These are phyloP conservation scores for Catharus ustulatus DNA, from an alignment of 2,797 vertebrate genomes.

Conservation along the genomic window DNA sequence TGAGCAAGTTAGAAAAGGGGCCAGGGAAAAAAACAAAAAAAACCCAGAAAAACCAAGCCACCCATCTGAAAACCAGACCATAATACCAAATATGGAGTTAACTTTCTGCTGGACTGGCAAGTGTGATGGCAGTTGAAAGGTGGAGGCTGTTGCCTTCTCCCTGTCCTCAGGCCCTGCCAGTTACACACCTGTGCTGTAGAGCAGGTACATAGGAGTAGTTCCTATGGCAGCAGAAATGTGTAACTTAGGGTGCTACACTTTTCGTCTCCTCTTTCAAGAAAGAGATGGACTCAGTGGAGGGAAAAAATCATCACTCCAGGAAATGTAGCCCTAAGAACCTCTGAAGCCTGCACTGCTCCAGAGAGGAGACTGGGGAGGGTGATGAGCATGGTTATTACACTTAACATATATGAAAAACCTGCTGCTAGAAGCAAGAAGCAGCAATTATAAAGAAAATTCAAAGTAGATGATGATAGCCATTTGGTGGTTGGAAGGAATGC, in stretches of 20 bases:
- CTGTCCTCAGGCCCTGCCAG: neutral
- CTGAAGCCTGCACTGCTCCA: neutral
- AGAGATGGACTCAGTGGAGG: neutral
- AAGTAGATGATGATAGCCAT: neutral
- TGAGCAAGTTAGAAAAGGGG: neutral
- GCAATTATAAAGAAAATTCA: neutral
- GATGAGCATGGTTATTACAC: neutral
- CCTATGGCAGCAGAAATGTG: fast-evolving
- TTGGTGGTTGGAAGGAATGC: neutral
- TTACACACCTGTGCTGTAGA: neutral
- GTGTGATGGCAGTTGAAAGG: neutral
- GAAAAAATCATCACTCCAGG: too few relatives aligned
- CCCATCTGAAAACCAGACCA: fast-evolving
- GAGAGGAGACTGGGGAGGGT: neutral
- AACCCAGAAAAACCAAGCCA: too few relatives aligned
- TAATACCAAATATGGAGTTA: fast-evolving
- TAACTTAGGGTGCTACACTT: neutral
- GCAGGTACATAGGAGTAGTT: neutral
- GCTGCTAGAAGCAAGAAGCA: neutral
- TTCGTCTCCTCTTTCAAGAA: neutral
- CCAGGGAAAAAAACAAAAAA: fast-evolving
- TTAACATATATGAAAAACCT: neutral
- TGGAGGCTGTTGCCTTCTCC: neutral
- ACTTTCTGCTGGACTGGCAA: neutral
- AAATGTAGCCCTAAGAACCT: neutral